Evolutionary conservation across 2,797 vertebrate genomes (phyloP).

Genomic region (Peromyscus melanophrys): DNA sequence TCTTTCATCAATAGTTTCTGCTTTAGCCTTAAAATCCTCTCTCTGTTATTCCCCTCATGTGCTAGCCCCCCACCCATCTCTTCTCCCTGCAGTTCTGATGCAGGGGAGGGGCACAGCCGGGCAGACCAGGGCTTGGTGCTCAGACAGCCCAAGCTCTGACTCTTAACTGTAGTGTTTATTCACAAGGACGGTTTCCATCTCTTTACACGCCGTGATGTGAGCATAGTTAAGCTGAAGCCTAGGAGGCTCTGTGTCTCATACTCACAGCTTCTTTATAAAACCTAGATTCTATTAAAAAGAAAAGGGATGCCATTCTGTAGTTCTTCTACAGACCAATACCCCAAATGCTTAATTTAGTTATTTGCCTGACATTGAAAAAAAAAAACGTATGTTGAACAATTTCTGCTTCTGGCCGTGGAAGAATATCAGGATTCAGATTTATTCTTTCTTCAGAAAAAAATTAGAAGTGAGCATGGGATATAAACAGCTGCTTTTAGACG

Average conservation of each 20-base stretch:
- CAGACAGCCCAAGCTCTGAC: not conserved
- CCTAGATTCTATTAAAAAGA: not conserved
- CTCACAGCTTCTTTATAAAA: not conserved
- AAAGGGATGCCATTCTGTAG: not conserved
- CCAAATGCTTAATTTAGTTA: slow-evolving; percentile 14
- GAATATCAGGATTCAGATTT: not conserved
- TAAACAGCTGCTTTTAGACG: slow-evolving; percentile 8
- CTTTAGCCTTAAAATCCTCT: not conserved
- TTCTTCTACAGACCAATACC: not conserved
- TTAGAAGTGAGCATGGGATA: not conserved
- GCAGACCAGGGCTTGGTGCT: not conserved
- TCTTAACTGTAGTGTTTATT: not conserved
- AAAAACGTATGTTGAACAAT: not conserved
- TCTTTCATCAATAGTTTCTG: not conserved
- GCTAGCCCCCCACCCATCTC: not conserved
- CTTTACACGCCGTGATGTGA: slow-evolving; percentile 28
- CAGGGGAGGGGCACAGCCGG: not conserved
- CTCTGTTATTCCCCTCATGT: not conserved
- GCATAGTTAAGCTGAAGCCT: not conserved
- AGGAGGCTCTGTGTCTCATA: not conserved
- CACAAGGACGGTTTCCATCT: not conserved
- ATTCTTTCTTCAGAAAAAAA: not conserved
- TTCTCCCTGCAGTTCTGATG: not conserved
- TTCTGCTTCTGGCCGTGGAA: slow-evolving; percentile 22
- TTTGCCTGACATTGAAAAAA: slow-evolving; percentile 25